Base-by-base conservation (phyloP, 2,113 vertebrate species). In the Dromaius novaehollandiae region DNA sequence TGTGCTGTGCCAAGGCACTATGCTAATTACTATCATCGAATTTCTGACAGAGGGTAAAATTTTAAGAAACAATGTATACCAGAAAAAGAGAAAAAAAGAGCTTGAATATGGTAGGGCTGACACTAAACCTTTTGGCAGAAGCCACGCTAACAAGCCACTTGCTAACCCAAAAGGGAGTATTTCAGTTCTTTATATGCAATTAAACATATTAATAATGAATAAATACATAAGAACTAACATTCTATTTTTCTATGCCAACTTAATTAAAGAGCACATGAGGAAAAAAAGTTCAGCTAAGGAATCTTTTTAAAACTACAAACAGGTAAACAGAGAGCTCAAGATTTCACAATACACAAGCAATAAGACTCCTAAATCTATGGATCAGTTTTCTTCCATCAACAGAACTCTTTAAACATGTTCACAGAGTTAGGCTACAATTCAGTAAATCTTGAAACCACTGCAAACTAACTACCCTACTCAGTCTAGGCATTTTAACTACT, bases 21-120 rank as follows among this genome's bases (percentile, higher is more conserved):
- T 6, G 60, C 85, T 93, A 94, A 97, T 86, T 93, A 61, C 87
- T 81, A 81, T 38, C 87, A 90, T 81, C 89, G 78, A 18, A 88
- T 42, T 90, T 69, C 89, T 80, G 81, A 66, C 91, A 74, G 66
- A 53, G 65, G 14, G 15, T 64, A 83, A 71, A 73, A 1, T 51
- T 68, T 66, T 92, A 74, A 74, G 58, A 89, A 92, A 32, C 42
- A 85, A 80, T 3, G 26, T 18, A 46, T 2, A 19, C 28, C 5
- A 2, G 50, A 22, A 50, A 71, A 40, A 22, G 36, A 9, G 24
- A 64, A 50, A 19, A 79, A 48, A 26, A 75, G 84, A 87, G 65
- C 34, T 69, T 76, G 60, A 89, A 75, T 9, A 38, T 2, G 38
- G 88, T 3, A 86, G 36, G 14, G 74, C 58, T 93, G 86, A 65